Conservation (phyloP, 2,888 invertebrate genomes). For the Ceriagrion tenellum region DNA sequence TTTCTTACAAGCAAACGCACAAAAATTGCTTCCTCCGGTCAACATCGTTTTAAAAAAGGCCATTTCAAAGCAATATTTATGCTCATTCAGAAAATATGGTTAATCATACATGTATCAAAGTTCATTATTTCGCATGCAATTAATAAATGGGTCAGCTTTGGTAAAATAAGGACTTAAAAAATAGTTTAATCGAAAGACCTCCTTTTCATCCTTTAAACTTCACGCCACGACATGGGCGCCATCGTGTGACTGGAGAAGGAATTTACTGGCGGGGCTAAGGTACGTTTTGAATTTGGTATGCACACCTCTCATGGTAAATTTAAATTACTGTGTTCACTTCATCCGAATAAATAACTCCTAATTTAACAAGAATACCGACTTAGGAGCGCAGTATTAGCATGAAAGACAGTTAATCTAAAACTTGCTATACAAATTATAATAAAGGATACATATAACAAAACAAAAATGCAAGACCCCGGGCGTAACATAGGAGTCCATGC, state of each 20-base stretch:
- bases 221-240: conserved; percentile 24
- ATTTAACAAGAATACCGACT: not conserved
- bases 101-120: not conserved
- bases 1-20: not conserved
- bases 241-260: not conserved
- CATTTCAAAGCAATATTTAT: not conserved
- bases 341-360: not conserved
- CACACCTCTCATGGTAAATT: not conserved
- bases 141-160: not conserved
- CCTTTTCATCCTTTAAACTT: not conserved
- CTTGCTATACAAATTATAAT: not conserved
- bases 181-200: not conserved
- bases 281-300: not conserved
- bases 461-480: not conserved
- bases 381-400: not conserved
- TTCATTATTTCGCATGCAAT: not conserved
- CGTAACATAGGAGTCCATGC: not conserved
- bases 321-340: not conserved
- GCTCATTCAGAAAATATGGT: not conserved
- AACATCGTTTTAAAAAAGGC: conserved; percentile 23
- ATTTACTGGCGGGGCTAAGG: not conserved
- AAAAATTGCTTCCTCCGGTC: not conserved
- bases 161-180: not conserved
- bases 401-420: not conserved
- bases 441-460: not conserved